Percentiles rank a stretch among this genome's conserved stretches.
phyloP scores from a whole-genome alignment of 2,797 vertebrate species.

The Catamblyrhynchus diadema region DNA sequence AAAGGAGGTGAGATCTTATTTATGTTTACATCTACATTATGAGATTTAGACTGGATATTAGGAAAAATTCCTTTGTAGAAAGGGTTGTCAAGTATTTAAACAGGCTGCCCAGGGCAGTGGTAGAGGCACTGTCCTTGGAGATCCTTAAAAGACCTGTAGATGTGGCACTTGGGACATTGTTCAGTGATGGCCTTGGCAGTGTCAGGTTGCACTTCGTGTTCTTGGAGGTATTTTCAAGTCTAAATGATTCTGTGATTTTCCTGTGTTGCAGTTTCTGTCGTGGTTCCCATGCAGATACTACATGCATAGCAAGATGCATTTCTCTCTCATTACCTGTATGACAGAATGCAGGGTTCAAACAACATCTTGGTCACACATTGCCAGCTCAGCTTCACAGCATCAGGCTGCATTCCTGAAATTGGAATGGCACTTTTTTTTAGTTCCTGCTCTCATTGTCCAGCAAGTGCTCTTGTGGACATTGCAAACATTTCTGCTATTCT shows the following conservation, averaged over 20 bases:
- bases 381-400: neutral
- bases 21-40: accelerated
- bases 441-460: neutral
- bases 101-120: neutral
- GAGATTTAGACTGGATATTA: neutral
- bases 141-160: accelerated
- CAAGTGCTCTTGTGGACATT: neutral
- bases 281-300: neutral
- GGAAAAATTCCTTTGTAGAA: neutral
- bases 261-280: accelerated
- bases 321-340: neutral
- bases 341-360: neutral
- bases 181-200: neutral
- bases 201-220: neutral
- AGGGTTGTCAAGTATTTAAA: neutral
- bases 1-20: neutral
- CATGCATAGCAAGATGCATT: neutral
- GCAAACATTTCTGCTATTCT: neutral
- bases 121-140: neutral
- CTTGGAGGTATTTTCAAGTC: neutral
- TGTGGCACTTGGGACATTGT: neutral
- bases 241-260: accelerated
- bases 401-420: accelerated
- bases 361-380: accelerated
- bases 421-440: neutral